Evolutionary conservation across 2,888 invertebrate species (phyloP).

Genomic region (Lasioglossum pauxillum): DNA sequence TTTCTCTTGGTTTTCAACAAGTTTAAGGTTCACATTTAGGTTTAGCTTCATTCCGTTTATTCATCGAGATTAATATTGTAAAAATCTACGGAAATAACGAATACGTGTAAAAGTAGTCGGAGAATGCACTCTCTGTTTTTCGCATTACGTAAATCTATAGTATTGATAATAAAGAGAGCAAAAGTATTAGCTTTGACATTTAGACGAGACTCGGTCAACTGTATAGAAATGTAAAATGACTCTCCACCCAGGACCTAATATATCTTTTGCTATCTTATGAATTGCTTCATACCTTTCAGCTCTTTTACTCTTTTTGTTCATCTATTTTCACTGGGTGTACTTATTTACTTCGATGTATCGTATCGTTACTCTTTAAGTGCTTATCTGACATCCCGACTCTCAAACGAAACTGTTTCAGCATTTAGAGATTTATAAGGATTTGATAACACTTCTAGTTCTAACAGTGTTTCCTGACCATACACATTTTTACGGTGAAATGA

Average conservation of each 20-base stretch:
- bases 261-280: constrained; percentile 64
- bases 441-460: constrained; percentile 21
- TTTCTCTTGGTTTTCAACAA: constrained; percentile 87
- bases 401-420: constrained; percentile 50
- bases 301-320: constrained; percentile 62
- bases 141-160: constrained; percentile 4
- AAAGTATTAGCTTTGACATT: constrained; percentile 24
- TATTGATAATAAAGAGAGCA: constrained; percentile 19
- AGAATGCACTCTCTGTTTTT: constrained; percentile 60
- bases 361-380: constrained; percentile 62
- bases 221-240: constrained; percentile 52
- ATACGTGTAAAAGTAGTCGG: constrained; percentile 12
- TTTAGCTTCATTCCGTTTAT: constrained; percentile 68
- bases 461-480: constrained; percentile 32
- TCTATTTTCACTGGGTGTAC: constrained; percentile 65
- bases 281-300: constrained; percentile 63
- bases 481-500: constrained; percentile 15
- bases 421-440: constrained; percentile 41
- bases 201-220: constrained; percentile 27
- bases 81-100: constrained; percentile 22
- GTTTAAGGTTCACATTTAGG: constrained; percentile 72
- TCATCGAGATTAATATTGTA: constrained; percentile 46
- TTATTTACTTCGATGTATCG: constrained; percentile 62
- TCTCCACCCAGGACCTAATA: constrained; percentile 69
- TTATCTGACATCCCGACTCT: constrained; percentile 77